These are phyloP conservation scores for Apodemus speciosus DNA, from an alignment of 2,113 vertebrate species.

Conservation along the genomic window DNA sequence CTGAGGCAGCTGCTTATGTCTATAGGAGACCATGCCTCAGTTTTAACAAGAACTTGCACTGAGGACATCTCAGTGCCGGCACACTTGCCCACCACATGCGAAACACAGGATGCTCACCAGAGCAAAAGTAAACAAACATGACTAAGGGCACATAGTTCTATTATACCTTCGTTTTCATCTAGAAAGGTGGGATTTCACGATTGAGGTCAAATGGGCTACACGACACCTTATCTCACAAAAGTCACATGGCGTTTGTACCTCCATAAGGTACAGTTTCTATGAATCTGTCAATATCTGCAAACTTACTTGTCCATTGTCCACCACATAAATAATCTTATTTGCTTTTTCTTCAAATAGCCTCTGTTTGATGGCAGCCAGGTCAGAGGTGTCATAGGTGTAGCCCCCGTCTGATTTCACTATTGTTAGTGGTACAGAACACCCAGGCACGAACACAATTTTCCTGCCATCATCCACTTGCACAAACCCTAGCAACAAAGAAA, in stretches of 20 bases:
- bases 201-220: background rate
- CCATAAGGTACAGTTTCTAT: background rate
- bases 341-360: constrained; percentile 92
- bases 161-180: background rate
- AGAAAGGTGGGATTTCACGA: background rate
- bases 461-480: constrained; percentile 94
- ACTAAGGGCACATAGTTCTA: background rate
- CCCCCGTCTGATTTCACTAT: constrained; percentile 96
- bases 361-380: constrained; percentile 93
- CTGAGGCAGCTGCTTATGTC: background rate
- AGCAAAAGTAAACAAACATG: background rate
- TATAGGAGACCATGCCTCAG: background rate
- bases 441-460: constrained; percentile 93
- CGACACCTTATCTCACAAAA: background rate
- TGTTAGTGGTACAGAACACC: constrained; percentile 92
- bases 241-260: background rate
- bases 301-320: constrained; percentile 95
- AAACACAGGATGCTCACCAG: too few relatives aligned
- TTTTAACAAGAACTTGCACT: background rate
- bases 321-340: constrained; percentile 94
- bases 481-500: constrained; percentile 85
- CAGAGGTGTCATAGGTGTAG: constrained; percentile 97
- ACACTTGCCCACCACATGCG: background rate
- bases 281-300: background rate
- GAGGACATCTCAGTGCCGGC: too few relatives aligned